A percentile compares a stretch with the other conserved stretches of the same genome.
phyloP scores from a whole-genome alignment of 53 echinoderm and acorn worm species.

The Echinometra lucunter region DNA sequence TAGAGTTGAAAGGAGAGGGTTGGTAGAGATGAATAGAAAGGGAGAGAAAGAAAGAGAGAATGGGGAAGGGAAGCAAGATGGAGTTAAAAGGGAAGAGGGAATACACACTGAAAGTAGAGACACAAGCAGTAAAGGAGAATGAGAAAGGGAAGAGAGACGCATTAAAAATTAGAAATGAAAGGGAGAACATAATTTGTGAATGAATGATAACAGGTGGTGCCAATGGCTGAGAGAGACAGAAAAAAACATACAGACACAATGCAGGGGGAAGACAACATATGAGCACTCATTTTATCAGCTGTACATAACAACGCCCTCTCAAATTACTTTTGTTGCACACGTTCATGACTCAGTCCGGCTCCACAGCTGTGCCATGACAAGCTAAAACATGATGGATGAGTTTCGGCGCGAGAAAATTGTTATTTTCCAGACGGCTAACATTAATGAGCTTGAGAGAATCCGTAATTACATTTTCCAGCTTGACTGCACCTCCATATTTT shows the following conservation, averaged over 20 bases:
- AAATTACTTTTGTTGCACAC: conserved; percentile 28
- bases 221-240: neutral
- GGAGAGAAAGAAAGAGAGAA: no score
- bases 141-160: neutral
- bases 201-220: neutral
- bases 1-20: no score
- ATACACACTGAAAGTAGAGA: no score
- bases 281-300: neutral
- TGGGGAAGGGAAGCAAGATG: no score
- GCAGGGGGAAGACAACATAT: neutral
- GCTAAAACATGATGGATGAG: conserved; percentile 31
- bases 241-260: neutral
- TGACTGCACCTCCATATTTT: neutral
- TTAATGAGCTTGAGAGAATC: conserved; percentile 20
- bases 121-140: no score
- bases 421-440: conserved; percentile 27
- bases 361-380: conserved; percentile 40
- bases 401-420: conserved; percentile 34
- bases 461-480: conserved; percentile 45
- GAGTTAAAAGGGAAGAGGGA: no score
- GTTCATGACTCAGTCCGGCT: conserved; percentile 26
- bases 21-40: no score
- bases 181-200: neutral
- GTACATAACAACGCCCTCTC: conserved; percentile 38
- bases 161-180: neutral